Evolutionary conservation across 1,140 invertebrate species (phyloP), one percentile per base, ranked within the genome.

Genomic region (Wasmannia auropunctata): DNA sequence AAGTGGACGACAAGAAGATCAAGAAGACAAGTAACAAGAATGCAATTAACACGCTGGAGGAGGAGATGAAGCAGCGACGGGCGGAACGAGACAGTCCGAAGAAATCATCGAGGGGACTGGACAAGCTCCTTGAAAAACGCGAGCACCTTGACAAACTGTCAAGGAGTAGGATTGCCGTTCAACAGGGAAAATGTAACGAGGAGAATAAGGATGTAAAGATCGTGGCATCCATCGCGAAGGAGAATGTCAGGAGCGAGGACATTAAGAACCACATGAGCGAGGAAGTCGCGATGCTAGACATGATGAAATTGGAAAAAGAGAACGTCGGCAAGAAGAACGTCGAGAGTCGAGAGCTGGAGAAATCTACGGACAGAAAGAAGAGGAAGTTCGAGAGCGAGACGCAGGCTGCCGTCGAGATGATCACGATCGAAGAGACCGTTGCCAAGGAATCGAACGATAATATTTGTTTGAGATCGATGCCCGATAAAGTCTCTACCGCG

Each of bases 31-130:
- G 80, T 16, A 91, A 88, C 16, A 94, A 93, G 34, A 94, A 93
- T 75, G 91, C 90, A 0, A 88, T 93, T 3, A 93, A 94, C 37
- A 93, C 91, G 0, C 81, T 97, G 87, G 95, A 97, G 91, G 95
- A 96, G 75, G 96, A 96, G 76, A 96, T 96, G 91, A 94, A 95
- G 51, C 96, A 96, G 62, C 93, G 96, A 16, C 94, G 96, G 74
- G 96, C 95, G 0, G 95, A 95, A 74, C 92, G 95, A 58, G 95
- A 96, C 60, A 94, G 93, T 80, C 93, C 94, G 0, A 95, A 95
- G 43, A 96, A 95, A 72, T 94, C 95, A 0, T 94, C 94, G 19
- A 94, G 93, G 54, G 95, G 95, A 22, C 91, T 96, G 6, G 95
- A 96, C 43, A 95, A 95, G 88, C 91, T 96, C 16, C 93, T 96